phyloP scores from a whole-genome alignment of 2,888 invertebrate species.

The Rhodophaea formosa region DNA sequence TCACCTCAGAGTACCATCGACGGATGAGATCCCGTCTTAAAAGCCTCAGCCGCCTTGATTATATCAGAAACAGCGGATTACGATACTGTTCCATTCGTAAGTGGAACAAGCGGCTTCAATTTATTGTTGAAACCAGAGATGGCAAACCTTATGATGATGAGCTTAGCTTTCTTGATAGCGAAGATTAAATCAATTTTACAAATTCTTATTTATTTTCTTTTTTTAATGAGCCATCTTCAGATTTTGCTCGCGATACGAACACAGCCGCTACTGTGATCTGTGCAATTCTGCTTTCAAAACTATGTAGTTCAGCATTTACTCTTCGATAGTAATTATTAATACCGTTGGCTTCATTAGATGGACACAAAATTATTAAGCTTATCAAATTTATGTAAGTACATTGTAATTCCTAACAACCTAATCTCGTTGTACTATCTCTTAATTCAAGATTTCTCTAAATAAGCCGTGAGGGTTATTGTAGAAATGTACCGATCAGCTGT shows the following conservation, averaged over 20 bases:
- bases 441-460: not conserved
- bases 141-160: not conserved
- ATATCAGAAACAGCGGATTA: slow-evolving; percentile 16
- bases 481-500: slow-evolving; percentile 28
- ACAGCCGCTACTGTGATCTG: no score
- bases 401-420: not conserved
- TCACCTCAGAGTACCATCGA: slow-evolving; percentile 61
- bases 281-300: no score
- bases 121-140: not conserved
- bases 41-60: slow-evolving; percentile 35
- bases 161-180: not conserved
- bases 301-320: no score
- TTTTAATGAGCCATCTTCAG: no score
- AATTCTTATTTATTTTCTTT: no score
- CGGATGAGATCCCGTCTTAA: slow-evolving; percentile 47
- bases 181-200: not conserved
- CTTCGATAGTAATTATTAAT: no score
- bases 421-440: not conserved
- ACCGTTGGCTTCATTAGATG: no score
- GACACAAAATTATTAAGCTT: not conserved
- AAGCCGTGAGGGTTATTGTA: slow-evolving; percentile 9
- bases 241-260: no score
- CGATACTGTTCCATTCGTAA: not conserved
- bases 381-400: not conserved
- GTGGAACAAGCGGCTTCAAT: not conserved